A percentile compares a stretch with the other conserved stretches of the same genome.
phyloP scores from a whole-genome alignment of 2,113 vertebrate species.

The Plecturocebus donacophilus region DNA sequence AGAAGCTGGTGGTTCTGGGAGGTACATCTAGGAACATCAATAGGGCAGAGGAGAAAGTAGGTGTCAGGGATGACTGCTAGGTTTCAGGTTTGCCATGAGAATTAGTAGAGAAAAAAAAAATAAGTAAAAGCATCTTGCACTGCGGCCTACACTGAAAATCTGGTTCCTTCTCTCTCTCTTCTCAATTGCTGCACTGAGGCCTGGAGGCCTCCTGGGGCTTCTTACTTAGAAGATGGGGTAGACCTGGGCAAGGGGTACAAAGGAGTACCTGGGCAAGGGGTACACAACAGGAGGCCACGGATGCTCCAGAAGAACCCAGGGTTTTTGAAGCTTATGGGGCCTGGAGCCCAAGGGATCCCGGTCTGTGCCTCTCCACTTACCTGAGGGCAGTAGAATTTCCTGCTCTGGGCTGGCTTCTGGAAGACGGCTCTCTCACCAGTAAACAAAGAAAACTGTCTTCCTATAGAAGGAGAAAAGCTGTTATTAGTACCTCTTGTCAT shows the following conservation, averaged over 20 bases:
- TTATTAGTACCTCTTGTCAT: not conserved
- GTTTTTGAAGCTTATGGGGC: not conserved
- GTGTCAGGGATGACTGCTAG: not conserved
- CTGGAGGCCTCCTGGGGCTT: no score
- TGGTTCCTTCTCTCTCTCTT: not conserved
- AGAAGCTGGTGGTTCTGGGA: no score
- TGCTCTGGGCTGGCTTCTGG: not conserved
- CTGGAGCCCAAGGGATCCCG: not conserved
- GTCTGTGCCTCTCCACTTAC: conserved; percentile 44
- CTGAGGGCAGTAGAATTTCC: not conserved
- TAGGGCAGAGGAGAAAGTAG: not conserved
- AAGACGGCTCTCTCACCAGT: accelerated
- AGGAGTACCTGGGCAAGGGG: no score
- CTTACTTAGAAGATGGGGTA: not conserved
- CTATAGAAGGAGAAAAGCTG: conserved; percentile 12
- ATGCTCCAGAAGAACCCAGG: not conserved
- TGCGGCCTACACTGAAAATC: not conserved
- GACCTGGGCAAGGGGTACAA: not conserved
- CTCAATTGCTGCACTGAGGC: no score
- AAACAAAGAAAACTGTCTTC: not conserved
- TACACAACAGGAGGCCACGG: not conserved
- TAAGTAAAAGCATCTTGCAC: accelerated
- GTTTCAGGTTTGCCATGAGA: not conserved
- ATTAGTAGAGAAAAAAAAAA: not conserved
- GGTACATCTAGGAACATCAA: accelerated